phyloP scores from a whole-genome alignment of 2,113 vertebrate species.

The Cottus gobio region DNA sequence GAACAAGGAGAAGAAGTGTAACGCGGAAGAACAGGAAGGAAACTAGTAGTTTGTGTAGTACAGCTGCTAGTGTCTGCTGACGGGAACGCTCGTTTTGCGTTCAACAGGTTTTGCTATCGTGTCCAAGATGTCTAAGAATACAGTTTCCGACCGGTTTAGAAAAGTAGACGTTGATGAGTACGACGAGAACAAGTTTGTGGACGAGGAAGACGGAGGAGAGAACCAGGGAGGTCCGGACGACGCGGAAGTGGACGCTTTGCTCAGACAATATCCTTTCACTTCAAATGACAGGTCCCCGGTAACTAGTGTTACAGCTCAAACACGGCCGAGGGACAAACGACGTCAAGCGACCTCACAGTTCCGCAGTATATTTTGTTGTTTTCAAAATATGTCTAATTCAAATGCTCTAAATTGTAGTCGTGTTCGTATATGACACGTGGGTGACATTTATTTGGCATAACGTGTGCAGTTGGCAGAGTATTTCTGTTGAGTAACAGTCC shows the following conservation, averaged over 20 bases:
- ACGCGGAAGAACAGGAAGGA: neutral
- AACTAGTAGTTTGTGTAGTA: neutral
- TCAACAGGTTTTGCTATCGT: rapidly evolving
- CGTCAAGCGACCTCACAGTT: no score
- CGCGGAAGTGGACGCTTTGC: constrained; percentile 90
- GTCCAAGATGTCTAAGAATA: constrained; percentile 86
- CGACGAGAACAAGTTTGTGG: constrained; percentile 96
- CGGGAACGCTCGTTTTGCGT: rapidly evolving
- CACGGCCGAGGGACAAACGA: no score
- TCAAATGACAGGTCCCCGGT: neutral
- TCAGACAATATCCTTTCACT: constrained; percentile 93
- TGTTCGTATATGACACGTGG: no score
- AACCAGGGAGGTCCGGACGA: constrained; percentile 92
- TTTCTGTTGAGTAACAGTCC: no score
- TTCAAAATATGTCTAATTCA: no score
- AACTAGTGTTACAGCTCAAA: neutral
- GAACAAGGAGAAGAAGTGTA: neutral
- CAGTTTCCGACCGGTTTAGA: constrained; percentile 87
- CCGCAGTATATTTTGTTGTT: no score
- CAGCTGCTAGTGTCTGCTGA: neutral
- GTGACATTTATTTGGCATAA: no score
- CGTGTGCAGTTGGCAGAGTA: no score
- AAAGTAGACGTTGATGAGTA: constrained; percentile 94
- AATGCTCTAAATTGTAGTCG: no score
- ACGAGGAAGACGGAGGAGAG: constrained; percentile 92